Percentiles rank a stretch among this genome's conserved stretches.
These are phyloP conservation scores for Poecilia latipinna DNA, from an alignment of 2,113 vertebrate genomes.

Conservation along the genomic window DNA sequence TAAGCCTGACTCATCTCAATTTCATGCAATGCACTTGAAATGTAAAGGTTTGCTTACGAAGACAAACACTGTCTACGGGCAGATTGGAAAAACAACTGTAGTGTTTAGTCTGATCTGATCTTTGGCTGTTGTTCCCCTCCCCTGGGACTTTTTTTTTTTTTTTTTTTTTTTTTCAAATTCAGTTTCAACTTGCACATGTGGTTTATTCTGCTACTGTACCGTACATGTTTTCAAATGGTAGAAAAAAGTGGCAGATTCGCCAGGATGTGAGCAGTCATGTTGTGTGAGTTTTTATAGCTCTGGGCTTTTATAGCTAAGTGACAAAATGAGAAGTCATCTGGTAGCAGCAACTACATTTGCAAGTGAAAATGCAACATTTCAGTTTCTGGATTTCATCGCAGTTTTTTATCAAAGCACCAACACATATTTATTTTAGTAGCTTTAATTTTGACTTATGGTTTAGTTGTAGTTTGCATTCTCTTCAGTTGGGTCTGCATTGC, in stretches of 20 bases:
- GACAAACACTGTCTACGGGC: neutral
- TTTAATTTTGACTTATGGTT: too few species aligned
- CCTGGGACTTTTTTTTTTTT: conserved; percentile 9
- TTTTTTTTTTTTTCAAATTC: neutral
- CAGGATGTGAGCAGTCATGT: neutral
- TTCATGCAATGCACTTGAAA: neutral
- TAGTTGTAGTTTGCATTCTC: neutral
- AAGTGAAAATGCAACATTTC: neutral
- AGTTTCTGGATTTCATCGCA: neutral
- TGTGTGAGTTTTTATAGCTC: neutral
- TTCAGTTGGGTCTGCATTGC: neutral
- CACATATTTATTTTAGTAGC: neutral
- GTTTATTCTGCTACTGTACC: conserved; percentile 8
- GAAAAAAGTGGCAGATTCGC: conserved; percentile 5
- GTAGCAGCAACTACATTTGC: neutral
- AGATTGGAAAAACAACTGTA: conserved; percentile 12
- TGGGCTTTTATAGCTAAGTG: neutral
- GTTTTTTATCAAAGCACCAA: neutral
- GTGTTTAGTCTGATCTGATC: conserved; percentile 9
- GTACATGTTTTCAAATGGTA: neutral
- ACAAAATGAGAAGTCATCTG: neutral
- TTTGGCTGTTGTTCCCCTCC: conserved; percentile 3
- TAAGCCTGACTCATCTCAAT: neutral
- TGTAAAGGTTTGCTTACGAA: neutral
- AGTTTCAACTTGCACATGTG: conserved; percentile 28